A percentile compares a stretch with the other conserved stretches of the same genome.
Conservation (phyloP, 1,140 invertebrate species). For the Whitmania pigra region DNA sequence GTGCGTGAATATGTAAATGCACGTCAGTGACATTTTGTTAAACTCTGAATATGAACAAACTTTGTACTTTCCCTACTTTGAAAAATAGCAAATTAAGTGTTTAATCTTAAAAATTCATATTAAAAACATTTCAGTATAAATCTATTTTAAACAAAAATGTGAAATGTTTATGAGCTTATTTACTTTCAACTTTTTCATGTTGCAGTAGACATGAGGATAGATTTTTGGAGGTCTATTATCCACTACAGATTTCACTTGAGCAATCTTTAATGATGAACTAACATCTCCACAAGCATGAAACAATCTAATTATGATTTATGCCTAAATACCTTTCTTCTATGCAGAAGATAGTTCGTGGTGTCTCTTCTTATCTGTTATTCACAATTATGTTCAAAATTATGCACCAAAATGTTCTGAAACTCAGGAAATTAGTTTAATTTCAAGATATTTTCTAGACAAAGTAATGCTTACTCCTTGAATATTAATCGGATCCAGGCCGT, state of each 20-base stretch:
- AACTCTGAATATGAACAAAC: not conserved
- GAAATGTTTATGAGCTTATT: not conserved
- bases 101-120: slow-evolving; percentile 2
- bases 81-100: not conserved
- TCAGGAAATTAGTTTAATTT: not conserved
- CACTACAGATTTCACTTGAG: not conserved
- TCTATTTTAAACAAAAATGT: not conserved
- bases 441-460: not conserved
- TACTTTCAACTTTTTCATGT: slow-evolving; percentile 19
- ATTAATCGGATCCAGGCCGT: slow-evolving; percentile 10
- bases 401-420: too few species aligned
- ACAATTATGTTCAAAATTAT: not conserved
- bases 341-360: not conserved
- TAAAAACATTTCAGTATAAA: not conserved
- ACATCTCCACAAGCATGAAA: too few species aligned
- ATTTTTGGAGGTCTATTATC: slow-evolving; percentile 14
- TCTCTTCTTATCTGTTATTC: slow-evolving; percentile 7
- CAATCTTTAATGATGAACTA: not conserved
- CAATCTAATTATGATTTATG: too few species aligned
- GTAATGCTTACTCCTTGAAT: not conserved
- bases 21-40: not conserved
- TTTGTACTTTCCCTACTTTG: not conserved
- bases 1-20: not conserved
- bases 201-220: slow-evolving; percentile 17
- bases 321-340: not conserved